A percentile compares a stretch with the other conserved stretches of the same genome.
phyloP scores from a whole-genome alignment of 2,113 vertebrate genomes.

The Nothobranchius furzeri region DNA sequence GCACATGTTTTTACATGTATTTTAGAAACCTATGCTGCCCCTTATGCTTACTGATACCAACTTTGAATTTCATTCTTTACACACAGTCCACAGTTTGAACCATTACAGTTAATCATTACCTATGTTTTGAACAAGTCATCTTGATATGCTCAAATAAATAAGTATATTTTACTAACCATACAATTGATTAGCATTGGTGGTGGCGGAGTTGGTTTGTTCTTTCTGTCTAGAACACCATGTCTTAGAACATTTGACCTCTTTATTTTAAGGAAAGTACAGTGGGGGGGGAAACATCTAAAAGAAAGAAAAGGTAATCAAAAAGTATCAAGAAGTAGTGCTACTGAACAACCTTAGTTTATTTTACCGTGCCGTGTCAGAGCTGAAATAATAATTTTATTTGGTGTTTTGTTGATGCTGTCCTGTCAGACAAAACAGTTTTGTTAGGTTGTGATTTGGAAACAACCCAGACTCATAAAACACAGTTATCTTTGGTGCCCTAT shows the following conservation, averaged over 20 bases:
- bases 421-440: not conserved
- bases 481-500: not conserved
- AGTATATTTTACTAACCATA: too few species aligned
- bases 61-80: conserved; percentile 45
- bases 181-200: too few species aligned
- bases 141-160: not conserved
- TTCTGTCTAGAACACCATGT: too few species aligned
- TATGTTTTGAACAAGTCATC: conserved; percentile 28
- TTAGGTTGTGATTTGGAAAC: not conserved
- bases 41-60: conserved; percentile 47
- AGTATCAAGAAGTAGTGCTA: not conserved
- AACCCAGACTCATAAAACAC: not conserved
- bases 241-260: too few species aligned
- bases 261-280: not conserved
- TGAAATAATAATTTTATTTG: not conserved
- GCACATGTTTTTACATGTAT: not conserved
- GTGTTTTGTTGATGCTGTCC: not conserved
- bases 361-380: not conserved
- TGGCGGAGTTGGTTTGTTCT: too few species aligned
- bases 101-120: conserved; percentile 66
- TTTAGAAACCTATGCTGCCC: not conserved
- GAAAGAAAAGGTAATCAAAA: not conserved
- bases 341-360: not conserved
- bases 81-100: conserved; percentile 73
- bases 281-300: not conserved